Evolutionary conservation across 2,113 vertebrate genomes (phyloP), one percentile per base, ranked within the genome.

Genomic region (Tachysurus vachellii): DNA sequence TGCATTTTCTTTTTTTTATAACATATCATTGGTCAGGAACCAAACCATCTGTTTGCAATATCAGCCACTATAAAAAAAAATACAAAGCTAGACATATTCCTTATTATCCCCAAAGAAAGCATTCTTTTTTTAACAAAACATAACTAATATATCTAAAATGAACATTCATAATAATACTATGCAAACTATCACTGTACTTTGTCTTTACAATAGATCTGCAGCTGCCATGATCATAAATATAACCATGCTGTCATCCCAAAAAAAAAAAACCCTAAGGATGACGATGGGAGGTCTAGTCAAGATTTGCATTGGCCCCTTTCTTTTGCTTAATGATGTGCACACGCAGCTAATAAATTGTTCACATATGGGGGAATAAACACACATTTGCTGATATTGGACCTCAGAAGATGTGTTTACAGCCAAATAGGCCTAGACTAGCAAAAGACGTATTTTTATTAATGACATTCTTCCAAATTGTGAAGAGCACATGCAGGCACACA

Each of bases 1-100:
- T 53, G n/a, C 87, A 84, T 70, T 84, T 88, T 80, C 75, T 84
- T 59, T 88, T 59, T 88, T 82, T 88, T 59, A 84, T 79, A 73
- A 56, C 31, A 70, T 84, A 19, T 70, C 64, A 80, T 80, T 88
- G 87, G 83, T 88, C 83, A 80, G 42, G 44, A 81, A 77, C 83
- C 75, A 80, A 81, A 47, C 76, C 82, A 80, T 88, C 87, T 88
- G 82, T 85, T 85, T 88, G 87, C 42, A 53, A 50, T 80, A 83
- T 87, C 64, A 79, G n/a, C 47, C 79, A 21, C 14, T 26, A 87
- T 77, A 77, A 83, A 87, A 53, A 80, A 44, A 87, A 86, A 47
- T 8, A 61, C 66, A 79, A 80, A 26, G 8, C 9, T 28, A 66
- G 14, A n/a, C 7, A 83, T 53, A 66, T 83, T 47, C 9, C 50